Base-by-base conservation (phyloP, 2,797 vertebrate genomes). In the Neostethus bicornis region DNA sequence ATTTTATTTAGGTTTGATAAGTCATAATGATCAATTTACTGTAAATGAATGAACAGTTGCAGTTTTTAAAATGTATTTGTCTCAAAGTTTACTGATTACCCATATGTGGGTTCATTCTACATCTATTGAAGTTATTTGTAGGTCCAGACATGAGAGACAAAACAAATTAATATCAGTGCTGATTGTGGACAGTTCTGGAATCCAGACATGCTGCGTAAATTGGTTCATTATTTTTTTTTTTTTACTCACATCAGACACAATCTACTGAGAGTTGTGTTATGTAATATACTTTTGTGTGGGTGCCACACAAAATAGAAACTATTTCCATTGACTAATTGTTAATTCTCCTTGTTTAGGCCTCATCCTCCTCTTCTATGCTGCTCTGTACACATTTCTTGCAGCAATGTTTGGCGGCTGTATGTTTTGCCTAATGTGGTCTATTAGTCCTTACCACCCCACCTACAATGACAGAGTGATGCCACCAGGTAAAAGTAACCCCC, bases 321-420 rank as follows among this genome's bases (percentile, higher is more conserved):
- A 37, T 29, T 39, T 37, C 35, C 19, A 51, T 48, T 53, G 23
- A 51, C 38, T 55, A 3, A 3, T 38, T 12, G 38, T 59, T 14
- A 5, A 66, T 7, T 51, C 51, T 62, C 38, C 55, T 70, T 75
- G 84, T 84, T 31, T 81, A 98, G 97, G 94, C 70, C 89, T 95
- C 84, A 95, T 97, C 85, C 87, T 98, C 52, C 89, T 97, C 65
- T 96, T 98, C 91, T 98, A 99, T 64, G 84, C 96, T 56, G 26
- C 94, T 63, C 93, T 99, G 85, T 99, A 98, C 81, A 70, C 76
- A 3, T 98, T 96, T 81, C 90, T 98, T 75, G 94, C 95, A 14
- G 96, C 95, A 75, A 97, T 98, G 94, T 98, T 99, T 87, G 92
- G 91, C 6, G 92, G 96, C 55, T 98, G 95, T 82, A 70, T 97